These are phyloP conservation scores for Cotesia vestalis DNA, from an alignment of 1,140 invertebrate genomes.

Conservation along the genomic window DNA sequence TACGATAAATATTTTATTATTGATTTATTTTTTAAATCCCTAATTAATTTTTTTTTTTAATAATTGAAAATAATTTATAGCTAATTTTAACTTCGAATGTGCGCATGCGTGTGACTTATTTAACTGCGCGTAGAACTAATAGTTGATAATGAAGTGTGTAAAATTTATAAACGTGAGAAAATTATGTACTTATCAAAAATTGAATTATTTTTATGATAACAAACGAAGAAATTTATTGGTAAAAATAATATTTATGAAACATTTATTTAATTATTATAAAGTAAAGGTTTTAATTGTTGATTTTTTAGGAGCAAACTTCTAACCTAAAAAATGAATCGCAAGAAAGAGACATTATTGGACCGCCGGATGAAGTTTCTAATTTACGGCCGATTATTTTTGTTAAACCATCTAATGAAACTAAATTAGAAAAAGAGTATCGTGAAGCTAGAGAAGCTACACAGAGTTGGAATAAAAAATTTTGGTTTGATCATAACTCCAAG, in stretches of 20 bases:
- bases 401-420: slow-evolving; percentile 71
- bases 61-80: no score
- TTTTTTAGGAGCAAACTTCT: slow-evolving; percentile 15
- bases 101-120: no score
- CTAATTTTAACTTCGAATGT: no score
- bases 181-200: slow-evolving; percentile 30
- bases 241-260: neutral
- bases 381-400: slow-evolving; percentile 76
- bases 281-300: neutral
- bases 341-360: slow-evolving; percentile 71
- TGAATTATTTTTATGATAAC: slow-evolving; percentile 15
- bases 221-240: slow-evolving; percentile 24
- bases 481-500: slow-evolving; percentile 78
- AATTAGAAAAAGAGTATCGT: slow-evolving; percentile 72
- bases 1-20: no score
- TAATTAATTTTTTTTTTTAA: no score
- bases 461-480: slow-evolving; percentile 84
- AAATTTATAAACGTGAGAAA: slow-evolving; percentile 26
- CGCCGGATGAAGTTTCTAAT: slow-evolving; percentile 81
- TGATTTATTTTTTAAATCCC: no score
- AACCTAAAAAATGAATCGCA: slow-evolving; percentile 34
- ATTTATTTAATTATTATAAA: neutral
- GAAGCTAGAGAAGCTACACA: slow-evolving; percentile 74
- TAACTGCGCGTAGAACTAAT: no score
- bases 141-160: neutral